These are phyloP conservation scores for Xestobium rufovillosum DNA, from an alignment of 2,888 invertebrate species.

Conservation along the genomic window DNA sequence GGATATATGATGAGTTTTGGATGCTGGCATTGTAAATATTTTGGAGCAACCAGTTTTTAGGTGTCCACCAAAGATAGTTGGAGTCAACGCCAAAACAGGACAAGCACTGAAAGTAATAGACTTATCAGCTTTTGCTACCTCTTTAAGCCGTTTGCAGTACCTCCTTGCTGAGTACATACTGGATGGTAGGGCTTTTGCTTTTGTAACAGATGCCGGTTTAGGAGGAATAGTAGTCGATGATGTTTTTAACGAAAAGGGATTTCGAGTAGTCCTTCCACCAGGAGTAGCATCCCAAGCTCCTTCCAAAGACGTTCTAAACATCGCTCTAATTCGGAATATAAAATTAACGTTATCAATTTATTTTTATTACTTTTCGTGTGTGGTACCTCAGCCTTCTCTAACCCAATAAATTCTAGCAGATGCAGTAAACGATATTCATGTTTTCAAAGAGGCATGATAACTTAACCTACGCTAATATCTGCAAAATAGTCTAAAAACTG, in stretches of 20 bases:
- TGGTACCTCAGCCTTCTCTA: too few species aligned
- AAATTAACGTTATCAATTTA: too few species aligned
- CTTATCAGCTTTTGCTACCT: constrained; percentile 45
- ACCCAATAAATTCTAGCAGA: too few species aligned
- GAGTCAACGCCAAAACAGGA: constrained; percentile 49
- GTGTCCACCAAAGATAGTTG: constrained; percentile 55
- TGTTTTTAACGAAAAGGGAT: constrained; percentile 44
- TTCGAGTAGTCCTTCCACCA: constrained; percentile 51
- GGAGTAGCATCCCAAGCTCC: constrained; percentile 41
- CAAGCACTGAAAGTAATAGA: constrained; percentile 53
- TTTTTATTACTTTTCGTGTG: too few species aligned
- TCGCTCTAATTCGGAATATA: constrained; percentile 48
- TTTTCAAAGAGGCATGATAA: too few species aligned
- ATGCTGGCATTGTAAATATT: constrained; percentile 53
- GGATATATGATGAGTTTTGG: constrained; percentile 54
- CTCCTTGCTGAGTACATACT: constrained; percentile 50
- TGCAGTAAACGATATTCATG: too few species aligned
- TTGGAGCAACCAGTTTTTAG: constrained; percentile 50
- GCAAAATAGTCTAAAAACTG: too few species aligned
- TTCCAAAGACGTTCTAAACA: constrained; percentile 52
- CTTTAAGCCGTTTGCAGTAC: constrained; percentile 51
- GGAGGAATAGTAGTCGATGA: constrained; percentile 48
- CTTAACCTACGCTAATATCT: too few species aligned
- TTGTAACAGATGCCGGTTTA: constrained; percentile 46
- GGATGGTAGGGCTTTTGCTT: constrained; percentile 45